phyloP scores from a whole-genome alignment of 53 echinoderm and acorn worm species.

The Echinarachnius parma region DNA sequence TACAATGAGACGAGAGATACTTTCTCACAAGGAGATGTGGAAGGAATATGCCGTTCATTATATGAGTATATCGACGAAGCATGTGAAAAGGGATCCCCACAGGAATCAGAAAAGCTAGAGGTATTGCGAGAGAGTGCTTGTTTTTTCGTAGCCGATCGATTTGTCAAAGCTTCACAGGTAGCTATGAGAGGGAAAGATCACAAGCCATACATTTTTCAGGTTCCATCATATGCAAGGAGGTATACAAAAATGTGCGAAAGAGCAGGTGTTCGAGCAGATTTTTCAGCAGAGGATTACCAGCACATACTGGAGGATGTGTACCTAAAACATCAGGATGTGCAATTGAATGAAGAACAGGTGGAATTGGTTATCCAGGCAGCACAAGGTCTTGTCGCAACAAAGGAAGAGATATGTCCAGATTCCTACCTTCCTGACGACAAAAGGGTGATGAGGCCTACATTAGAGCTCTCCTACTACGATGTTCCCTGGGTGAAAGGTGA shows the following conservation, averaged over 20 bases:
- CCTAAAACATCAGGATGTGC: background rate
- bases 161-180: conserved; percentile 14
- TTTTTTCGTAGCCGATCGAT: conserved; percentile 19
- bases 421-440: conserved; percentile 36
- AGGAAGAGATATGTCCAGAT: background rate
- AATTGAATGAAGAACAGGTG: background rate
- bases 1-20: background rate
- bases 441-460: background rate
- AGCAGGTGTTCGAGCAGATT: conserved; percentile 1
- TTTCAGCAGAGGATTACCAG: conserved; percentile 12
- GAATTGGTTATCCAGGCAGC: conserved; percentile 29
- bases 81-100: background rate
- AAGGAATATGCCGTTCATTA: background rate
- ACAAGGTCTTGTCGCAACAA: background rate
- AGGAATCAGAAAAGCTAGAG: background rate
- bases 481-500: conserved; percentile 15
- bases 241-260: background rate
- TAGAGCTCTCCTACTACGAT: conserved; percentile 30
- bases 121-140: background rate
- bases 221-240: background rate
- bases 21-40: background rate
- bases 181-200: background rate
- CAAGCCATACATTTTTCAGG: conserved; percentile 30
- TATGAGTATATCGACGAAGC: background rate
- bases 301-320: background rate